Evolutionary conservation across 1,140 invertebrate genomes (phyloP).

Genomic region (Eumaeus atala): DNA sequence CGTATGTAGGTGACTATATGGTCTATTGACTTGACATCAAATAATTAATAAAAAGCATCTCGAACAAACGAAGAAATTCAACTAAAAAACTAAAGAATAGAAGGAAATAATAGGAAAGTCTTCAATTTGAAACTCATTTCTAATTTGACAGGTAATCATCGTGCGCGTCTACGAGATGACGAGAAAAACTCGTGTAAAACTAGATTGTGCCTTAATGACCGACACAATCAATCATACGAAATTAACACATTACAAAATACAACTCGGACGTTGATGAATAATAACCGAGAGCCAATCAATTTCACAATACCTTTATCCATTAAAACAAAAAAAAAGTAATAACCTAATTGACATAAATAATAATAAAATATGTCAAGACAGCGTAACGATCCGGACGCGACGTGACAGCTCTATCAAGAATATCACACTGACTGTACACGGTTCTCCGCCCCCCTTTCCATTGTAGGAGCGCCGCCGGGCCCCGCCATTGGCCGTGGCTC

Average conservation of each 20-base stretch:
- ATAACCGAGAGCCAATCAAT: conserved; percentile 70
- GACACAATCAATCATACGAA: conserved; percentile 67
- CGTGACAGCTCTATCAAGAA: conserved; percentile 68
- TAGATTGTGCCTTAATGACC: conserved; percentile 60
- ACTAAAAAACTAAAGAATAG: too few species aligned
- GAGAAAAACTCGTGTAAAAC: conserved; percentile 58
- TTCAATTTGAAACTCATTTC: conserved; percentile 24
- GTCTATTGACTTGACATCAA: too few species aligned
- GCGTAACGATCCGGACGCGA: conserved; percentile 62
- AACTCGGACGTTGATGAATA: conserved; percentile 69
- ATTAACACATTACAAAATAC: conserved; percentile 69
- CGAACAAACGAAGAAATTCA: too few species aligned
- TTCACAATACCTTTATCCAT: conserved; percentile 71
- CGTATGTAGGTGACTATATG: too few species aligned
- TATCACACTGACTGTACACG: conserved; percentile 51
- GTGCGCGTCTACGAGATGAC: conserved; percentile 20
- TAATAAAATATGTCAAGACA: conserved; percentile 72
- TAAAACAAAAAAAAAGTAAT: conserved; percentile 67
- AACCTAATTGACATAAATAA: conserved; percentile 75
- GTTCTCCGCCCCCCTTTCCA: conserved; percentile 30
- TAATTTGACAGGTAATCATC: conserved; percentile 56
- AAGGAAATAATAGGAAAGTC: conserved; percentile 2
- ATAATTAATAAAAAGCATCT: too few species aligned
- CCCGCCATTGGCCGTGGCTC: conserved; percentile 29
- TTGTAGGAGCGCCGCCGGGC: conserved; percentile 30